phyloP scores from a whole-genome alignment of 1,140 invertebrate species.

The Nasonia giraulti region DNA sequence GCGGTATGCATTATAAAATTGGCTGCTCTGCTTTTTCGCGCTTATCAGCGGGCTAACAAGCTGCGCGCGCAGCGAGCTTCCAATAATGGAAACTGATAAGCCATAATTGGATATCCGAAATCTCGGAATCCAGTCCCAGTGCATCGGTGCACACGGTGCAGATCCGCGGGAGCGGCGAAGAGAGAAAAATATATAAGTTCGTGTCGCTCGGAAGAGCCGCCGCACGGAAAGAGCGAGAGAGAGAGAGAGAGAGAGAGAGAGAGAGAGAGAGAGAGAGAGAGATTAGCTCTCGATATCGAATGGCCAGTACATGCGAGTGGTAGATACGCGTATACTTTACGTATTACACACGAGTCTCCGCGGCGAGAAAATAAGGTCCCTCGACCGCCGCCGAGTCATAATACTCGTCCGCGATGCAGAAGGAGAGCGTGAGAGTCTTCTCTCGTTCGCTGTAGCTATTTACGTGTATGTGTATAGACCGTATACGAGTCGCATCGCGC shows the following conservation, averaged over 20 bases:
- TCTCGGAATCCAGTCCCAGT: slow-evolving; percentile 52
- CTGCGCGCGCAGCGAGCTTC: slow-evolving; percentile 16
- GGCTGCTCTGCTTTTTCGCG: neutral
- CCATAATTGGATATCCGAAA: slow-evolving; percentile 60
- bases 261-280: neutral
- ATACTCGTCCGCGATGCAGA: neutral
- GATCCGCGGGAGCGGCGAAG: neutral
- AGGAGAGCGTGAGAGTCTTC: slow-evolving; percentile 23
- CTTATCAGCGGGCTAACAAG: slow-evolving; percentile 3
- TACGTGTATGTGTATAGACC: no score
- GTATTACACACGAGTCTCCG: neutral
- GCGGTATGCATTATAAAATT: no score
- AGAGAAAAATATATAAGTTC: neutral
- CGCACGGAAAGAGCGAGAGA: neutral
- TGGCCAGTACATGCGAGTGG: neutral
- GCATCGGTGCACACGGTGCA: no score
- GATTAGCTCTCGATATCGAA: slow-evolving; percentile 2
- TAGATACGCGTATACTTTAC: neutral
- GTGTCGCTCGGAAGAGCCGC: neutral
- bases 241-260: no score
- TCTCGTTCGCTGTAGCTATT: no score
- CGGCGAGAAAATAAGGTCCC: slow-evolving; percentile 11
- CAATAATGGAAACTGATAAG: neutral
- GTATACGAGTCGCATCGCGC: no score
- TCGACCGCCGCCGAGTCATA: neutral